These are phyloP conservation scores for Enteromius thamalakanensis DNA, from an alignment of 2,797 vertebrate genomes.

Conservation along the genomic window DNA sequence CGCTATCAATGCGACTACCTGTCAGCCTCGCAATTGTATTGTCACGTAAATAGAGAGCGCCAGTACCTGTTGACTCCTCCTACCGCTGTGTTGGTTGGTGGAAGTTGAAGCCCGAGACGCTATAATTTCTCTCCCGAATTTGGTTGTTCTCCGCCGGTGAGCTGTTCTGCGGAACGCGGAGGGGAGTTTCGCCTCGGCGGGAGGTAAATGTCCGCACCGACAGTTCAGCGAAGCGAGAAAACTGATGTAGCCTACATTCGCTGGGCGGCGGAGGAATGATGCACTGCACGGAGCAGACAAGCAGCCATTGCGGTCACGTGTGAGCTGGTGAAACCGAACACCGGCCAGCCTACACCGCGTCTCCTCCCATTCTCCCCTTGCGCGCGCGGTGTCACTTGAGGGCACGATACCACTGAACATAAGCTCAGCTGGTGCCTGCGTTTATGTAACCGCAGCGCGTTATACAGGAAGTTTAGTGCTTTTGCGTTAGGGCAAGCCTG, in stretches of 20 bases:
- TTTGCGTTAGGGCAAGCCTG: not conserved
- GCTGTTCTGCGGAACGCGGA: not conserved
- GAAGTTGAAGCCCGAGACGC: conserved; percentile 44
- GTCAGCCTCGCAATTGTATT: conserved; percentile 39
- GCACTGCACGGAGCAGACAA: conserved; percentile 42
- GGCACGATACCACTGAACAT: conserved; percentile 35
- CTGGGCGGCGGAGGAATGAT: conserved; percentile 44
- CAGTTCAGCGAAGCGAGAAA: conserved; percentile 27
- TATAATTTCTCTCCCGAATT: conserved; percentile 18
- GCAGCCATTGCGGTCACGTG: conserved; percentile 63
- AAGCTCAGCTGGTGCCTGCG: conserved; percentile 36
- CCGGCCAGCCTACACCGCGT: conserved; percentile 37
- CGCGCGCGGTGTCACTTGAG: conserved; percentile 52
- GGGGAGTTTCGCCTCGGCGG: not conserved
- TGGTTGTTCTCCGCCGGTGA: conserved; percentile 1
- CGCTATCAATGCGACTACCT: conserved; percentile 45
- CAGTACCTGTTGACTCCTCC: conserved; percentile 64
- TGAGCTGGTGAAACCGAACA: conserved; percentile 45
- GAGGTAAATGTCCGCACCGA: not conserved
- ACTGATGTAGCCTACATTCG: conserved; percentile 14
- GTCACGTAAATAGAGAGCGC: conserved; percentile 51
- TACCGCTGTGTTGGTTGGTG: conserved; percentile 50
- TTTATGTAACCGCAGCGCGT: conserved; percentile 27
- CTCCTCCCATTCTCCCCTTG: conserved; percentile 49
- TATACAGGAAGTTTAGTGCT: not conserved